Percentiles rank a stretch among this genome's conserved stretches.
These are phyloP conservation scores for Amphiduros pacificus DNA, from an alignment of 2,888 invertebrate species.

Conservation along the genomic window DNA sequence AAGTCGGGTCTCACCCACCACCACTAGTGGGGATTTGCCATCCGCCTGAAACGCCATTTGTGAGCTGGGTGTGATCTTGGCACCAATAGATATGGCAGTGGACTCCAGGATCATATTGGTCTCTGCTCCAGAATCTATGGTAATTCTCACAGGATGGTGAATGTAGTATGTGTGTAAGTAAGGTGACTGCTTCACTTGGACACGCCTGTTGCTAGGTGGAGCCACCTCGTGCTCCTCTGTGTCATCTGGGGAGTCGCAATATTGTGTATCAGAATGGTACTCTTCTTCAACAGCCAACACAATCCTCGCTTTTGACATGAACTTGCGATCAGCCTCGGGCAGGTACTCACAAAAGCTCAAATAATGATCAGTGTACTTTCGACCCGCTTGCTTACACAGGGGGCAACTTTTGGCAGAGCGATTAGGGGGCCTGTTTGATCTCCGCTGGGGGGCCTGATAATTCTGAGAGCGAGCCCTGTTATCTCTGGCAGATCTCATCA, in stretches of 20 bases:
- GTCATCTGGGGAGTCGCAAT: no score
- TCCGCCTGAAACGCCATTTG: conserved; percentile 30
- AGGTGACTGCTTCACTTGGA: conserved; percentile 26
- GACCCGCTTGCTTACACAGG: conserved; percentile 28
- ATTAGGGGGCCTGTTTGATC: no score
- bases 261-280: no score
- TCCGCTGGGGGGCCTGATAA: no score
- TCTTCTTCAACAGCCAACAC: no score
- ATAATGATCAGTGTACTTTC: conserved; percentile 22
- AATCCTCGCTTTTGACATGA: no score
- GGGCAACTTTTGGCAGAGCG: conserved; percentile 24
- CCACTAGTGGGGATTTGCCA: conserved; percentile 11
- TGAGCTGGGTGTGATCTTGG: conserved; percentile 16
- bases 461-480: no score
- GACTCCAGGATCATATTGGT: conserved; percentile 27
- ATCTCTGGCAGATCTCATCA: no score
- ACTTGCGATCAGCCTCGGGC: conserved; percentile 27
- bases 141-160: conserved; percentile 23
- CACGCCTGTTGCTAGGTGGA: no score
- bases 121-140: conserved; percentile 28
- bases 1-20: not conserved
- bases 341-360: conserved; percentile 28
- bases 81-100: conserved; percentile 22
- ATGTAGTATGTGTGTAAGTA: conserved; percentile 23
- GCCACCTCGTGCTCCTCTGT: no score